Evolutionary conservation across 1,140 invertebrate genomes (phyloP).

Genomic region (Helicoverpa armigera): DNA sequence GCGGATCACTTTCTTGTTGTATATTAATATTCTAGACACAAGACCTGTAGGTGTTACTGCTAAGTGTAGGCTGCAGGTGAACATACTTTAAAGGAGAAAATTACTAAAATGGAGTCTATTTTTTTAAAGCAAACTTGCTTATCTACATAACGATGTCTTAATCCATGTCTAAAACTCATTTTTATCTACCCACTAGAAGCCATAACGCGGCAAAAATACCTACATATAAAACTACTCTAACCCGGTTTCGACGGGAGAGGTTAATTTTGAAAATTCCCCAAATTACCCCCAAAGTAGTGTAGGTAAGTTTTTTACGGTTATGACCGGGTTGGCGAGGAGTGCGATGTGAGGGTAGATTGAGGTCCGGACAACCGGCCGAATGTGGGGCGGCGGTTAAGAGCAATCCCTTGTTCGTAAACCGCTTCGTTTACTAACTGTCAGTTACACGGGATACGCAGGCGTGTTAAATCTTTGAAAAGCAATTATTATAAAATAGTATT

Average conservation of each 20-base stretch:
- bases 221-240: not conserved
- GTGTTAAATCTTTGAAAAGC: constrained; percentile 1
- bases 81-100: no score
- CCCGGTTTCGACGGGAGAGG: not conserved
- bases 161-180: no score
- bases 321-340: not conserved
- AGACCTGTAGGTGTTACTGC: not conserved
- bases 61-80: not conserved
- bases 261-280: constrained; percentile 1
- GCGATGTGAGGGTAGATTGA: constrained; percentile 14
- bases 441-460: not conserved
- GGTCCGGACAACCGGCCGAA: not conserved
- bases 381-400: constrained; percentile 24
- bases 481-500: not conserved
- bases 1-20: not conserved
- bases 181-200: no score
- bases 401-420: constrained; percentile 38
- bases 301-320: constrained; percentile 39
- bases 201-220: not conserved
- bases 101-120: no score
- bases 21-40: not conserved
- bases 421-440: constrained; percentile 36
- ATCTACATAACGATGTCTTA: no score
- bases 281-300: constrained; percentile 3
- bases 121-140: no score